A percentile compares a stretch with the other conserved stretches of the same genome.
Conservation (phyloP, 2,113 vertebrate species). For the Gasterosteus nipponicus region DNA sequence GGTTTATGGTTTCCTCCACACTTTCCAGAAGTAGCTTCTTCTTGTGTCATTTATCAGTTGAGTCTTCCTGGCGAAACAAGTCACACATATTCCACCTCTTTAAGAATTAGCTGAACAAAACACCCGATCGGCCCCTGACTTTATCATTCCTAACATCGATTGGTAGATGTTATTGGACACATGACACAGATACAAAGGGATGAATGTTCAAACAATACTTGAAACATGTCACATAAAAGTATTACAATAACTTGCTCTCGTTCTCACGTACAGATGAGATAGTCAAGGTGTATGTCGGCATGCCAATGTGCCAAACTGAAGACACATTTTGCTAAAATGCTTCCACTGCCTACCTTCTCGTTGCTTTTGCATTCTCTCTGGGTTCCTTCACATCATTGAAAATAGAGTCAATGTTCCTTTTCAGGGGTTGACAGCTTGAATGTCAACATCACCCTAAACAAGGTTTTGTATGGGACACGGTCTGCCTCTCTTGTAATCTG, state of each 20-base stretch:
- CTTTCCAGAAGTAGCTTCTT: constrained; percentile 23
- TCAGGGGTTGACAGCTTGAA: constrained; percentile 45
- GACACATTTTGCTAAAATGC: background rate
- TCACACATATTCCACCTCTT: background rate
- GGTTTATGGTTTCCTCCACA: constrained; percentile 27
- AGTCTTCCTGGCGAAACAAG: background rate
- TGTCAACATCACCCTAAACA: constrained; percentile 46
- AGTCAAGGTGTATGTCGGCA: constrained; percentile 9
- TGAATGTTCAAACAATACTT: background rate
- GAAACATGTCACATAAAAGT: background rate
- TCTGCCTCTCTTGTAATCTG: constrained; percentile 47
- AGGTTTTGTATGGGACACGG: constrained; percentile 45
- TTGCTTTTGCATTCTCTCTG: constrained; percentile 36
- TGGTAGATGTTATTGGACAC: background rate
- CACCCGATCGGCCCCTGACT: background rate
- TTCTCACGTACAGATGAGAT: background rate
- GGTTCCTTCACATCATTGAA: constrained; percentile 18
- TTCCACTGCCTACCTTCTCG: background rate
- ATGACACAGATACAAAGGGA: background rate
- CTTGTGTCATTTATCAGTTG: constrained; percentile 6
- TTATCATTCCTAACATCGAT: background rate
- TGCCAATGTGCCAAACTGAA: background rate
- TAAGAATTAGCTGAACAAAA: background rate
- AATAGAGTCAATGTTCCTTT: constrained; percentile 34
- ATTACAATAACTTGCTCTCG: constrained; percentile 1